Percentiles rank a stretch among this genome's conserved stretches.
These are phyloP conservation scores for Eucera pruinosa DNA, from an alignment of 2,888 invertebrate species.

Conservation along the genomic window DNA sequence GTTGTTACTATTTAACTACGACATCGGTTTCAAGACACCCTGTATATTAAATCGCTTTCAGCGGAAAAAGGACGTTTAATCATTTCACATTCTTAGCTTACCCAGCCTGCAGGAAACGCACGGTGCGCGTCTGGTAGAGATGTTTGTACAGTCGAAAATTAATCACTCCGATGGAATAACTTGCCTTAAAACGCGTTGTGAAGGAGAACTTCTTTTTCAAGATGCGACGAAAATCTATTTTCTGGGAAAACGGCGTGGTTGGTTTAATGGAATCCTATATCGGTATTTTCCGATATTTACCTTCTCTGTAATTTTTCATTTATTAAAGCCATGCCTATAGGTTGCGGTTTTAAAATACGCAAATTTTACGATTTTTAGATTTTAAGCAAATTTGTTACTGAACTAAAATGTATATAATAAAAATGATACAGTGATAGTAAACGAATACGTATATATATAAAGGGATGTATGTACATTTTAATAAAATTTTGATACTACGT, in stretches of 20 bases:
- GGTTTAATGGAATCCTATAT: neutral
- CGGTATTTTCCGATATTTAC: no score
- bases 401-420: no score
- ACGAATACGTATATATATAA: no score
- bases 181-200: conserved; percentile 1
- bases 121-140: neutral
- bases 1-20: no score
- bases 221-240: conserved; percentile 2
- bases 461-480: no score
- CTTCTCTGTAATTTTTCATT: neutral
- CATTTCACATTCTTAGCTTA: neutral
- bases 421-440: no score
- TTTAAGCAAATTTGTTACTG: neutral
- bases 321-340: neutral
- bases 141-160: conserved; percentile 28
- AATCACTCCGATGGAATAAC: conserved; percentile 38
- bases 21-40: no score
- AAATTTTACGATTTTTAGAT: neutral
- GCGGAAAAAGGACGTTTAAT: neutral
- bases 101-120: neutral
- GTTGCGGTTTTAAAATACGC: neutral
- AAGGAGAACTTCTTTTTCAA: neutral
- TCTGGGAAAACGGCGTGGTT: neutral
- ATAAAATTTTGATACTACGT: no score
- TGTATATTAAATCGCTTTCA: neutral